Conservation (phyloP, 2,797 vertebrate species). For the Propithecus perrieri region DNA sequence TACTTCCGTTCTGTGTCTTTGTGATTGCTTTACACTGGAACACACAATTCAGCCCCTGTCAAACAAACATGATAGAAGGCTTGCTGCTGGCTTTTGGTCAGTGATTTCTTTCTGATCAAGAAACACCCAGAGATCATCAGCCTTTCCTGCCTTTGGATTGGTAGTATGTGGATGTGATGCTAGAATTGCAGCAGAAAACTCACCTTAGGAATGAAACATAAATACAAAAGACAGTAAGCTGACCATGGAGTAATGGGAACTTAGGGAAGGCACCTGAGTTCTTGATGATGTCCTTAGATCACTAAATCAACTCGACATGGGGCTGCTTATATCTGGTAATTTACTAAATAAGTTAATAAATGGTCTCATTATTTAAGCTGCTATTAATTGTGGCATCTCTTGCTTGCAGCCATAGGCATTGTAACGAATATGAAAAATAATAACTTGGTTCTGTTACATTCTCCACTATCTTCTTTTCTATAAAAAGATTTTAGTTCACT, state of each 20-base stretch:
- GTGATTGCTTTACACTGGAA: neutral
- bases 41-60: neutral
- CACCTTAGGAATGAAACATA: neutral
- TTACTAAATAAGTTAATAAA: neutral
- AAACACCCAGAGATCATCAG: neutral
- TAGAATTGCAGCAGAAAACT: neutral
- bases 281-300: neutral
- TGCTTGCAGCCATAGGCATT: neutral
- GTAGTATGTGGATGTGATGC: neutral
- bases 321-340: neutral
- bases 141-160: neutral
- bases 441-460: neutral
- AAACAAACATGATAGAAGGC: neutral
- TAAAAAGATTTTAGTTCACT: neutral
- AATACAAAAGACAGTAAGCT: neutral
- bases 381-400: neutral
- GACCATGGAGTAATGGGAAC: neutral
- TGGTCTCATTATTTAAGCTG: neutral
- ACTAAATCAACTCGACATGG: neutral
- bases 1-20: neutral
- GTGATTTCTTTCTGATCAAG: neutral
- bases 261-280: neutral
- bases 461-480: neutral
- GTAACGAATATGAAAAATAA: neutral
- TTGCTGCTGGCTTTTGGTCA: neutral